phyloP scores from a whole-genome alignment of 2,888 invertebrate species.

The Tipula unca region DNA sequence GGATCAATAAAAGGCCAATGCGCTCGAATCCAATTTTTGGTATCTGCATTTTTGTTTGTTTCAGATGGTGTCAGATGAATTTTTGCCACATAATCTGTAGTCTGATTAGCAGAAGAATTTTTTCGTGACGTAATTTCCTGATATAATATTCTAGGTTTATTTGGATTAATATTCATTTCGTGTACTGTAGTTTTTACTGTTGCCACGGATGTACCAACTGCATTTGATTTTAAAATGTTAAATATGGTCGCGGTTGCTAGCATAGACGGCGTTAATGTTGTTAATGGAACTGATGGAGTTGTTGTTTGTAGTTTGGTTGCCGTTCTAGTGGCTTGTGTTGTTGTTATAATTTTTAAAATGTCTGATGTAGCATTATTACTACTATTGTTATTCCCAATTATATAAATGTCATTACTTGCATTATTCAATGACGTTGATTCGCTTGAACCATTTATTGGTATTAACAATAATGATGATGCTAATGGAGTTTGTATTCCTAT shows the following conservation, averaged over 20 bases:
- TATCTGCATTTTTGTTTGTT: conserved; percentile 10
- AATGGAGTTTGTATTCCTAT: background rate
- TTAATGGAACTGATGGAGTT: background rate
- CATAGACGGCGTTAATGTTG: background rate
- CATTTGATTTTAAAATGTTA: background rate
- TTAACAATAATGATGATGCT: background rate
- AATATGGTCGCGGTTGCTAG: background rate
- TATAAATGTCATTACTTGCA: background rate
- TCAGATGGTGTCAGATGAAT: background rate
- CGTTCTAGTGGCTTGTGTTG: background rate
- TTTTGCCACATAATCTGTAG: background rate
- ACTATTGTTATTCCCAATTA: background rate
- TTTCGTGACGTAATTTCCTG: background rate
- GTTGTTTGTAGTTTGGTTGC: background rate
- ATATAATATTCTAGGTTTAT: conserved; percentile 1
- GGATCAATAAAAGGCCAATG: conserved; percentile 58
- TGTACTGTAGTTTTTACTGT: background rate
- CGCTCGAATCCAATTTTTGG: conserved; percentile 50
- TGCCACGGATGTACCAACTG: background rate
- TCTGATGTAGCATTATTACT: background rate
- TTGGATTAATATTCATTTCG: background rate
- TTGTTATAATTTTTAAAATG: background rate
- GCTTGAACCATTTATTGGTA: background rate
- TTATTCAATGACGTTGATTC: background rate
- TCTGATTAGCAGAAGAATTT: background rate